Conservation (phyloP, 2,888 invertebrate genomes). For the Catocala fraxini region DNA sequence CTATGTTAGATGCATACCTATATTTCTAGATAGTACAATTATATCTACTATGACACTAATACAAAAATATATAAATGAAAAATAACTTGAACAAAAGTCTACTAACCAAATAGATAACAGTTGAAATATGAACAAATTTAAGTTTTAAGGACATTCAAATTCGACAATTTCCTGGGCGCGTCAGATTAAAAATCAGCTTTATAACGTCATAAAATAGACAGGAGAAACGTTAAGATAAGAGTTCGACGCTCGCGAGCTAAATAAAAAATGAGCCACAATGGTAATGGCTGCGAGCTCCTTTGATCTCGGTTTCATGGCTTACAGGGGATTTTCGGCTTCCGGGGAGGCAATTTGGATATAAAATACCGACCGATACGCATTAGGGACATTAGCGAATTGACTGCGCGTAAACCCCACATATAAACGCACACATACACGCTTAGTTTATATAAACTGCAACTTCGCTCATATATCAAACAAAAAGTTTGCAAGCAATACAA, state of each 20-base stretch:
- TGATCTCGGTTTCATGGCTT: conserved; percentile 86
- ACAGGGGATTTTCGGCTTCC: conserved; percentile 80
- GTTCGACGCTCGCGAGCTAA: conserved; percentile 73
- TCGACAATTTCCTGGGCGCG: conserved; percentile 71
- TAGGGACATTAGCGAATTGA: conserved; percentile 83
- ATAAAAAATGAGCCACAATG: conserved; percentile 88
- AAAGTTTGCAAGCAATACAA: conserved; percentile 41
- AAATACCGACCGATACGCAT: conserved; percentile 80
- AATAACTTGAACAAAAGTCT: too few species aligned
- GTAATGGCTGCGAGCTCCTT: conserved; percentile 82
- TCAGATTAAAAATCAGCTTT: conserved; percentile 87
- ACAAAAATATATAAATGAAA: too few species aligned
- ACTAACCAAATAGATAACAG: conserved; percentile 38
- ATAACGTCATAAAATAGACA: conserved; percentile 85
- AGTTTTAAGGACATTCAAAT: conserved; percentile 62
- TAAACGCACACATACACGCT: conserved; percentile 2
- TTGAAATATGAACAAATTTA: conserved; percentile 45
- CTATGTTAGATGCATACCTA: too few species aligned
- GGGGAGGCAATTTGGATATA: conserved; percentile 82
- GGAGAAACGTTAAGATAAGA: conserved; percentile 83
- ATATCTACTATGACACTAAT: too few species aligned
- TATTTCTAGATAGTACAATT: too few species aligned
- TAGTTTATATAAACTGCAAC: not conserved
- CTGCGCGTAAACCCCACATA: conserved; percentile 41
- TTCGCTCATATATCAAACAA: conserved; percentile 8